phyloP scores from a whole-genome alignment of 2,888 invertebrate genomes.

The Anagyrus pseudococci region DNA sequence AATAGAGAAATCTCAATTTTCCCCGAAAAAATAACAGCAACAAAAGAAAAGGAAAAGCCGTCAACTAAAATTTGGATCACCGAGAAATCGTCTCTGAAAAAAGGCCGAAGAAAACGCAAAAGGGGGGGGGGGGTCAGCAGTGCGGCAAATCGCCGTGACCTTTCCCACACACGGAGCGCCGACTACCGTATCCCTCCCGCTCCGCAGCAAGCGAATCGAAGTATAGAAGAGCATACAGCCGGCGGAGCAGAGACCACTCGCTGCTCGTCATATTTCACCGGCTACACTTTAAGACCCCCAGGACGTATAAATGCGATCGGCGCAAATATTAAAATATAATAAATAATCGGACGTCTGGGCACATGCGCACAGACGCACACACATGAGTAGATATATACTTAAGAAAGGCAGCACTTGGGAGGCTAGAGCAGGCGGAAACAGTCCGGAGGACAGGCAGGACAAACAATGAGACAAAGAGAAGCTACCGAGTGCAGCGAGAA shows the following conservation, averaged over 20 bases:
- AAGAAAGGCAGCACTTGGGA: neutral
- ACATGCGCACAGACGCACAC: too few species aligned
- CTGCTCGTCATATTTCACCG: too few species aligned
- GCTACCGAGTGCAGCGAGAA: conserved; percentile 19
- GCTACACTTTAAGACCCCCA: too few species aligned
- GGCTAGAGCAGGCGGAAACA: neutral
- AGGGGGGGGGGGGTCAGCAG: too few species aligned
- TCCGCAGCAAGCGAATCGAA: neutral
- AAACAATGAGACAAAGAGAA: conserved; percentile 39
- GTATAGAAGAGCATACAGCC: neutral
- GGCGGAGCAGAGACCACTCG: neutral
- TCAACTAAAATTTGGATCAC: too few species aligned
- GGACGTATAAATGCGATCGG: too few species aligned
- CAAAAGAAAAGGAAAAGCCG: too few species aligned
- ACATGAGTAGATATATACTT: too few species aligned
- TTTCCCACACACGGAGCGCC: neutral
- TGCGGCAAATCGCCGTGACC: neutral
- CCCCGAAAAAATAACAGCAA: too few species aligned
- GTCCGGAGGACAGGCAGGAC: conserved; percentile 8
- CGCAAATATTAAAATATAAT: conserved; percentile 32
- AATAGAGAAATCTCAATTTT: too few species aligned
- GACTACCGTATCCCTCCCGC: neutral
- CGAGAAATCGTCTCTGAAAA: too few species aligned
- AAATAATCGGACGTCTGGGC: conserved; percentile 25
- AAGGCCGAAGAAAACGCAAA: too few species aligned